Conservation (phyloP, 2,113 vertebrate genomes). For the Catharus bicknelli region DNA sequence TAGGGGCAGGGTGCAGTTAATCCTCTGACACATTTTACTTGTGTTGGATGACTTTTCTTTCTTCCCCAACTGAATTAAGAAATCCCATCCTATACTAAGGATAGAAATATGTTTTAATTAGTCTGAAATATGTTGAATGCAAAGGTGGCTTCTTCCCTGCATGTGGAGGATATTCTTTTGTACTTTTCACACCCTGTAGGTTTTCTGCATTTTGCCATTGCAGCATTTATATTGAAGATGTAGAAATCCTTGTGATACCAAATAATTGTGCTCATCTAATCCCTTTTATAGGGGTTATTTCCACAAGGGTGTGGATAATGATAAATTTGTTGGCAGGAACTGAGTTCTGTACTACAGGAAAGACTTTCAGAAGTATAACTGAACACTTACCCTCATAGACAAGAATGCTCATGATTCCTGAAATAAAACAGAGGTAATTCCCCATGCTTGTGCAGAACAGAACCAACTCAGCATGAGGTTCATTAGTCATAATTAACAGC, state of each 20-base stretch:
- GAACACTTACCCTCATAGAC: not conserved
- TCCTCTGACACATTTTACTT: not conserved
- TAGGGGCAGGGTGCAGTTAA: not conserved
- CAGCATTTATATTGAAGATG: not conserved
- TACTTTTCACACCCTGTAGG: not conserved
- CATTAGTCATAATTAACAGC: not conserved
- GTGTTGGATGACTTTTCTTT: not conserved
- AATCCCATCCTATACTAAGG: not conserved
- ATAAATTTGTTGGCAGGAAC: not conserved
- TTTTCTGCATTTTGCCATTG: not conserved
- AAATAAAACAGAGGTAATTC: not conserved
- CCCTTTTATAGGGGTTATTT: not conserved
- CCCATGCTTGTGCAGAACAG: not conserved
- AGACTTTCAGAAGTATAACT: not conserved
- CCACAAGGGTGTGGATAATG: slow-evolving; percentile 6
- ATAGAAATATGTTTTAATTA: not conserved
- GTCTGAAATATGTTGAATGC: not conserved
- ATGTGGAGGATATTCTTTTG: not conserved
- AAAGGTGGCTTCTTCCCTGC: not conserved
- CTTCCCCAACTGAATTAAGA: not conserved
- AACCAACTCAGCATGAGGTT: not conserved
- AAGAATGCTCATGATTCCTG: not conserved
- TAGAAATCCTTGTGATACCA: not conserved
- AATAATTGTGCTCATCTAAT: not conserved
- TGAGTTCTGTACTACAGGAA: not conserved